Evolutionary conservation across 2,113 vertebrate genomes (phyloP).

Genomic region (Glaucidium brasilianum): DNA sequence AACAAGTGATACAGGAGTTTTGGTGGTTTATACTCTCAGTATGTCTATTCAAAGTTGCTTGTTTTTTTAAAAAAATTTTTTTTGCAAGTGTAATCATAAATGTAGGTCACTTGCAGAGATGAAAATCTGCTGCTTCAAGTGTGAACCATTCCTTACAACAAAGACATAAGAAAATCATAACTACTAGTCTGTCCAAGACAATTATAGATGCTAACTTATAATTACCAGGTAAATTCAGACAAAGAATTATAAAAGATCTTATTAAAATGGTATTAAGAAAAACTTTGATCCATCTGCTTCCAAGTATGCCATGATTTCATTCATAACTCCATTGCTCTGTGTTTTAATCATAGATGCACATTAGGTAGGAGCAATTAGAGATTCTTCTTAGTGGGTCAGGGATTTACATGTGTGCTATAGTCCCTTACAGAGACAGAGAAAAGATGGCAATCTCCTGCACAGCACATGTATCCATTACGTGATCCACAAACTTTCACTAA

Average conservation of each 20-base stretch:
- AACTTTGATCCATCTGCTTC: not conserved
- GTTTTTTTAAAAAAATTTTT: not conserved
- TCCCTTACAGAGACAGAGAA: not conserved
- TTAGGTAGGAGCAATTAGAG: not conserved
- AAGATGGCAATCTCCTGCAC: not conserved
- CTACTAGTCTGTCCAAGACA: conserved; percentile 58
- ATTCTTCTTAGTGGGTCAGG: not conserved
- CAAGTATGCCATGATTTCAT: not conserved
- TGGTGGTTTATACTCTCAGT: not conserved
- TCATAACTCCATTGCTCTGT: not conserved
- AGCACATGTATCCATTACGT: not conserved
- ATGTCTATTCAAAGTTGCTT: conserved; percentile 24
- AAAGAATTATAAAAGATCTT: conserved; percentile 53
- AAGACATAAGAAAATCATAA: conserved; percentile 60
- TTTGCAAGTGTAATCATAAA: conserved; percentile 34
- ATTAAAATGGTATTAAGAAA: not conserved
- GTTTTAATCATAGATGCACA: not conserved
- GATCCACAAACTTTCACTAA: not conserved
- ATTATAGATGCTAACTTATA: conserved; percentile 68
- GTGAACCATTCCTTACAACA: conserved; percentile 30
- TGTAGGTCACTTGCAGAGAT: conserved; percentile 70
- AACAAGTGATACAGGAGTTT: not conserved
- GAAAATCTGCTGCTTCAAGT: conserved; percentile 42
- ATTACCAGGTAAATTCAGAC: conserved; percentile 71
- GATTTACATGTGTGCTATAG: not conserved